phyloP scores from a whole-genome alignment of 2,797 vertebrate species.

The Enteromius thamalakanensis region DNA sequence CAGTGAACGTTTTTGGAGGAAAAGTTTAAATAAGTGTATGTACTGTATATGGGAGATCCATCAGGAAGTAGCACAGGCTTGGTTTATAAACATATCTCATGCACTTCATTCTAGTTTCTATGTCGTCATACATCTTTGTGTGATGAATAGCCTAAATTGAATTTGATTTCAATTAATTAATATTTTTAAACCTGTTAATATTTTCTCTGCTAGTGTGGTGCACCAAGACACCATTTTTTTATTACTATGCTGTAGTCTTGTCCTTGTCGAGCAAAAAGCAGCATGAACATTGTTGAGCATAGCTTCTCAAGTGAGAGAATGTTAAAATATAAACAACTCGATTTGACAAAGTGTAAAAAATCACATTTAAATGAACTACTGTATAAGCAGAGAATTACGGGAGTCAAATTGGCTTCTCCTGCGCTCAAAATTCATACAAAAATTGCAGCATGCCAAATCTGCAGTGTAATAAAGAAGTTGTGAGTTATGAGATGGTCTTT shows the following conservation, averaged over 20 bases:
- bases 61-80: background rate
- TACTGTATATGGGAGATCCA: background rate
- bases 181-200: background rate
- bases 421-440: background rate
- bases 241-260: background rate
- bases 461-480: conserved; percentile 25
- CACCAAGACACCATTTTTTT: too few species aligned
- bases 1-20: too few species aligned
- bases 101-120: background rate
- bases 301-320: background rate
- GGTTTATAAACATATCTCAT: background rate
- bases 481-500: conserved; percentile 32
- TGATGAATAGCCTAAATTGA: background rate
- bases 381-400: background rate
- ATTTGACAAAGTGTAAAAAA: background rate
- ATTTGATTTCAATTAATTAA: background rate
- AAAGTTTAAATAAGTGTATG: background rate
- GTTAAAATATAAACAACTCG: background rate
- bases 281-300: background rate
- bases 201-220: background rate
- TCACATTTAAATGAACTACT: background rate
- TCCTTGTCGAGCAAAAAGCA: background rate
- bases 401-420: conserved; percentile 8
- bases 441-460: conserved; percentile 27
- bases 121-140: background rate